Evolutionary conservation across 2,113 vertebrate species (phyloP).

Genomic region (Typhlomys cinereus): DNA sequence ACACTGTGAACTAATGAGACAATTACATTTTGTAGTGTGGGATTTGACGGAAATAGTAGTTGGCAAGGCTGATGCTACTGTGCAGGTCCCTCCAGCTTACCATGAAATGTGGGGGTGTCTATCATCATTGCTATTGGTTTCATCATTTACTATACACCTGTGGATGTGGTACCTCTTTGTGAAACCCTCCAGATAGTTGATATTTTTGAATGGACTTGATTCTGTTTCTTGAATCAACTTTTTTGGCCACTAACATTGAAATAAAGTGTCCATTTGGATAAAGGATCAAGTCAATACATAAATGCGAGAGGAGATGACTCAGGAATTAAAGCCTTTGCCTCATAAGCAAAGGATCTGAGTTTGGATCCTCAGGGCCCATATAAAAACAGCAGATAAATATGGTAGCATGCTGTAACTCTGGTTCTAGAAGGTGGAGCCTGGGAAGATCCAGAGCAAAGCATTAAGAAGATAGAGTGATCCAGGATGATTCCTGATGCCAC

Average conservation of each 20-base stretch:
- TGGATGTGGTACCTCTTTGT: neutral
- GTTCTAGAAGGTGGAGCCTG: too few relatives aligned
- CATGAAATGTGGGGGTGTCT: neutral
- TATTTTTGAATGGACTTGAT: neutral
- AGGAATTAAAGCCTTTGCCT: too few relatives aligned
- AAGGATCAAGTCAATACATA: neutral
- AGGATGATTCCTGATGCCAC: too few relatives aligned
- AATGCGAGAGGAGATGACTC: too few relatives aligned
- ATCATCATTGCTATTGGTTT: neutral
- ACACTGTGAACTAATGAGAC: neutral
- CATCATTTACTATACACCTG: neutral
- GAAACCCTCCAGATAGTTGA: neutral
- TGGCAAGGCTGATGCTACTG: neutral
- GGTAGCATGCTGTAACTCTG: too few relatives aligned
- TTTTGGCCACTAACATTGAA: neutral
- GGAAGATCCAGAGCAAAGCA: too few relatives aligned
- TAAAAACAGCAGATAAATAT: too few relatives aligned
- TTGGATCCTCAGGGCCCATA: too few relatives aligned
- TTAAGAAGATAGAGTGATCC: too few relatives aligned
- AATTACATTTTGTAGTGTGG: neutral
- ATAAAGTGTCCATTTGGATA: neutral
- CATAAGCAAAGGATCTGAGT: too few relatives aligned
- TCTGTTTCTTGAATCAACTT: neutral
- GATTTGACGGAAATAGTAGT: neutral
- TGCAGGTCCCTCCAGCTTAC: too few relatives aligned